phyloP scores from a whole-genome alignment of 2,797 vertebrate genomes.

The Eleutherodactylus coqui region DNA sequence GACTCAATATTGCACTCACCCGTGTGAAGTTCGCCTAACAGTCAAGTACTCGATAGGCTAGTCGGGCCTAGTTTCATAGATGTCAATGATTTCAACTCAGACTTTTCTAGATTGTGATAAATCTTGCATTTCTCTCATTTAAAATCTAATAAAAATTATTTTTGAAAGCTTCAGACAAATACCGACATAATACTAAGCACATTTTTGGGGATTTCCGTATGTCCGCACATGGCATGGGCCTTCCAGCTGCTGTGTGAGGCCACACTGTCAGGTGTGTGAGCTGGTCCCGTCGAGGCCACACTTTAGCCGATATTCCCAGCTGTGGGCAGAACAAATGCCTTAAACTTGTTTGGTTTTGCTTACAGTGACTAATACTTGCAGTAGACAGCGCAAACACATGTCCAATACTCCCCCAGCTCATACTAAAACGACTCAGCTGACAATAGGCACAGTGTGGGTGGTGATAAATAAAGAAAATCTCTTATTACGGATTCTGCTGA shows the following conservation, averaged over 20 bases:
- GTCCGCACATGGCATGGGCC: neutral
- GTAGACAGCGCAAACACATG: conserved; percentile 36
- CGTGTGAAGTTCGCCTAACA: too few relatives aligned
- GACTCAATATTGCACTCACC: too few relatives aligned
- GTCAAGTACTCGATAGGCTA: too few relatives aligned
- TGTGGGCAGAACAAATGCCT: neutral
- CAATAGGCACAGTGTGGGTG: conserved; percentile 37
- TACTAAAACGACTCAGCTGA: conserved; percentile 26
- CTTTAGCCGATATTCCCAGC: neutral
- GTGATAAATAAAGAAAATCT: conserved; percentile 52
- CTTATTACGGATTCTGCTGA: conserved; percentile 6
- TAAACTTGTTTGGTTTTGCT: conserved; percentile 21
- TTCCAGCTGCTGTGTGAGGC: neutral
- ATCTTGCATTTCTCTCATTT: too few relatives aligned
- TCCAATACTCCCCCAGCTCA: conserved; percentile 32
- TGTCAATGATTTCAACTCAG: too few relatives aligned
- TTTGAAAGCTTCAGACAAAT: too few relatives aligned
- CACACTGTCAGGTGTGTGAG: neutral
- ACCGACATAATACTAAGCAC: too few relatives aligned
- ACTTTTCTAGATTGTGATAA: too few relatives aligned
- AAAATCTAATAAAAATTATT: too few relatives aligned
- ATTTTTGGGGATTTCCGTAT: neutral
- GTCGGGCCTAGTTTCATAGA: too few relatives aligned
- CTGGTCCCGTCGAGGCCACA: neutral
- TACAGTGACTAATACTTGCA: conserved; percentile 20